Evolutionary conservation across 2,113 vertebrate genomes (phyloP).

Genomic region (Cyrtonyx montezumae): DNA sequence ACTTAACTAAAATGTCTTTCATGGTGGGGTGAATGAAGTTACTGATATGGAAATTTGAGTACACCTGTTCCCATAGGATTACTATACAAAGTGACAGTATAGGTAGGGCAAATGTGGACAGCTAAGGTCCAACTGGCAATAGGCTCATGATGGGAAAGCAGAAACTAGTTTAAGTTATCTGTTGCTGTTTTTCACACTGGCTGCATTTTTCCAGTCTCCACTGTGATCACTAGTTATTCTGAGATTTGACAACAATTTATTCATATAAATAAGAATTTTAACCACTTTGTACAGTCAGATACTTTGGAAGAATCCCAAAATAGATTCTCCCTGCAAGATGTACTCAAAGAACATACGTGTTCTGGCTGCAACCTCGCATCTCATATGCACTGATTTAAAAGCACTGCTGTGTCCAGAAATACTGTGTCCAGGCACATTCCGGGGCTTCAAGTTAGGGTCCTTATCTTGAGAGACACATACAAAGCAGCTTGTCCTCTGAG

Average conservation of each 20-base stretch:
- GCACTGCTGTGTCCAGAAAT: not conserved
- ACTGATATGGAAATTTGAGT: not conserved
- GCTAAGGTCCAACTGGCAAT: not conserved
- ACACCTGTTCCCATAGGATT: accelerated
- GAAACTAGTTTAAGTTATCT: not conserved
- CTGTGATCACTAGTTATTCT: not conserved
- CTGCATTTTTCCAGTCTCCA: not conserved
- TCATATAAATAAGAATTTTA: not conserved
- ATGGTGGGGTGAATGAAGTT: accelerated
- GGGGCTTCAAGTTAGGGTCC: not conserved
- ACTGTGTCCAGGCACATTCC: not conserved
- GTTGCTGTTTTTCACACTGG: not conserved
- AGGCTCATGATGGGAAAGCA: not conserved
- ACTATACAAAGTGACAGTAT: not conserved
- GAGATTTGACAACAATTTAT: not conserved
- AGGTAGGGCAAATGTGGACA: not conserved
- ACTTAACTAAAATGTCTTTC: not conserved
- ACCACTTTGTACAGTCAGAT: accelerated
- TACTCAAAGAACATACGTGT: not conserved
- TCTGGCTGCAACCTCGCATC: not conserved
- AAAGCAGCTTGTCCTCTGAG: not conserved
- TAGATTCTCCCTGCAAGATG: not conserved
- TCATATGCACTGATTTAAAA: not conserved
- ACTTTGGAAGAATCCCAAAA: not conserved
- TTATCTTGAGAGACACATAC: accelerated